Percentiles rank a stretch among this genome's conserved stretches.
These are phyloP conservation scores for Meandrusa payeni DNA, from an alignment of 2,888 invertebrate genomes.

Conservation along the genomic window DNA sequence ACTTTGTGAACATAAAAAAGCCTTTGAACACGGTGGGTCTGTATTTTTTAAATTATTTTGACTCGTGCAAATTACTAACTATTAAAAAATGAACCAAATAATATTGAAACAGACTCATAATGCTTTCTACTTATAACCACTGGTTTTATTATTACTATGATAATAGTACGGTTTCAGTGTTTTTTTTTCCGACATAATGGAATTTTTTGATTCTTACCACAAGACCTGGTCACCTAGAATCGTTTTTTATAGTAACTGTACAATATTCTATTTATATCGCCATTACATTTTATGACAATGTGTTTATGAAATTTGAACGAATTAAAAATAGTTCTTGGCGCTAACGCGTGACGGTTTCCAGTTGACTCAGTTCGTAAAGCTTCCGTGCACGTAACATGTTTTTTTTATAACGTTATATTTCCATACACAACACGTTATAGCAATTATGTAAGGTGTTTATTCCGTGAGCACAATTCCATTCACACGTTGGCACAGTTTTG, in stretches of 20 bases:
- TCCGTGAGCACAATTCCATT: conserved; percentile 2
- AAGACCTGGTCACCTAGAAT: not conserved
- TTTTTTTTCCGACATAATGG: not conserved
- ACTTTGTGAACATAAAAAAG: too few relatives aligned
- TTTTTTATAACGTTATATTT: conserved; percentile 13
- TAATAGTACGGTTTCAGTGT: not conserved
- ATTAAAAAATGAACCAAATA: too few relatives aligned
- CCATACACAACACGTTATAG: conserved; percentile 7
- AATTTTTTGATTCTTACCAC: not conserved
- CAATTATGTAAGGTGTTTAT: conserved; percentile 5
- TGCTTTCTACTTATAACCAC: not conserved
- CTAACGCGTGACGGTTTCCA: conserved; percentile 3
- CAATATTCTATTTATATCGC: conserved; percentile 5
- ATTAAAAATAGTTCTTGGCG: not conserved
- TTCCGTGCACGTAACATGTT: conserved; percentile 14
- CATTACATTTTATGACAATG: conserved; percentile 3
- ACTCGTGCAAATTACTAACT: too few relatives aligned
- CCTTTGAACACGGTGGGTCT: too few relatives aligned
- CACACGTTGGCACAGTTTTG: conserved; percentile 10
- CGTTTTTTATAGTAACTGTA: not conserved
- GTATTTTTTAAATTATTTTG: too few relatives aligned
- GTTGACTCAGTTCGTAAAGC: not conserved
- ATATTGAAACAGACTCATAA: not conserved
- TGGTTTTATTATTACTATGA: too few relatives aligned
- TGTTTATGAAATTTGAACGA: not conserved